Conservation (phyloP, 2,797 vertebrate species). For the Scolopax rusticola region DNA sequence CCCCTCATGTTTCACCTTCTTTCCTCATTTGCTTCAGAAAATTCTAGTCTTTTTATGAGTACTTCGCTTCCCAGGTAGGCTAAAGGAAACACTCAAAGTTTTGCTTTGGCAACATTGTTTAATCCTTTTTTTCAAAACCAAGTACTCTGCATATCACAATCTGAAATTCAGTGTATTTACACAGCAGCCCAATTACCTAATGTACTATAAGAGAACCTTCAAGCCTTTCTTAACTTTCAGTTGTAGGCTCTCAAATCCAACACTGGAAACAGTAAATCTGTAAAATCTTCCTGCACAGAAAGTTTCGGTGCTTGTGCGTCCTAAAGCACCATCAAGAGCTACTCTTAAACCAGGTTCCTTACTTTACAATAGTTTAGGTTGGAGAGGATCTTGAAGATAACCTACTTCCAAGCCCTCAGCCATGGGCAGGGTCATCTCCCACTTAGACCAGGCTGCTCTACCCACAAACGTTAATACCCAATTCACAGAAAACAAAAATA, state of each 20-base stretch:
- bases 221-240: not conserved
- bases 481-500: too few species aligned
- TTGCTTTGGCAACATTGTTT: not conserved
- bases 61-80: not conserved
- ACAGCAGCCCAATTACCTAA: not conserved
- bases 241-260: not conserved
- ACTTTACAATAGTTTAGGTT: not conserved
- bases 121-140: not conserved
- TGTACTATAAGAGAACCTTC: not conserved
- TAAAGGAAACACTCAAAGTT: accelerated
- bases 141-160: not conserved
- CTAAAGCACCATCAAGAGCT: accelerated
- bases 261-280: not conserved
- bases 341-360: not conserved
- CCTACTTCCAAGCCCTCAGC: not conserved
- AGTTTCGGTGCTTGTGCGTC: not conserved
- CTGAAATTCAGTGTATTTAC: not conserved
- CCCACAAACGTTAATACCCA: too few species aligned
- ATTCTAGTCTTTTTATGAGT: not conserved
- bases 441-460: not conserved
- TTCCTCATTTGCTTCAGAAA: not conserved
- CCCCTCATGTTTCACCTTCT: accelerated
- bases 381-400: not conserved
- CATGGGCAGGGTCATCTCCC: not conserved
- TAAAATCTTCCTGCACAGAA: not conserved